Evolutionary conservation across 2,888 invertebrate species (phyloP).

Genomic region (Hecatera dysodea): DNA sequence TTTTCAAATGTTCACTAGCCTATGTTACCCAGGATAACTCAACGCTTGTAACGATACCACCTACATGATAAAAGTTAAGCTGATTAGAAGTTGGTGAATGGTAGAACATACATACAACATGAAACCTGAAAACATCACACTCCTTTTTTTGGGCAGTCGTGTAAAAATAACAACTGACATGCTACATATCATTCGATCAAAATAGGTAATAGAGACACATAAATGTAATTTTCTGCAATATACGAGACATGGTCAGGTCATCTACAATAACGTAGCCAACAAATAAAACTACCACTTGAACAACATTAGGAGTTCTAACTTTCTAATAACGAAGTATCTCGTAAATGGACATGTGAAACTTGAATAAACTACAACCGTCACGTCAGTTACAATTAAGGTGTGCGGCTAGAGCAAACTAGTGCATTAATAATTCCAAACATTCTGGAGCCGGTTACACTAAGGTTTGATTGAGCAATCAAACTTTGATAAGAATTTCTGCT

Average conservation of each 20-base stretch:
- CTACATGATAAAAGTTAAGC: too few species aligned
- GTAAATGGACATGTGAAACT: constrained; percentile 45
- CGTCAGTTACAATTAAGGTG: constrained; percentile 49
- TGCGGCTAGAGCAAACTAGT: constrained; percentile 47
- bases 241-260: constrained; percentile 1
- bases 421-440: constrained; percentile 55
- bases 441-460: constrained; percentile 18
- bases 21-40: too few species aligned
- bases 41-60: too few species aligned
- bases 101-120: too few species aligned
- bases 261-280: constrained; percentile 13
- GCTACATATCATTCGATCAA: not conserved
- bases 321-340: constrained; percentile 31
- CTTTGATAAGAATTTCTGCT: constrained; percentile 39
- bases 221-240: not conserved
- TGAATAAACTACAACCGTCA: constrained; percentile 40
- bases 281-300: constrained; percentile 7
- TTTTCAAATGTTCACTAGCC: too few species aligned
- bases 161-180: too few species aligned
- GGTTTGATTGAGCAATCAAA: constrained; percentile 43
- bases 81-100: too few species aligned
- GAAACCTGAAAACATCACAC: too few species aligned
- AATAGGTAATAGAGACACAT: not conserved
- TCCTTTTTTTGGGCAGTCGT: too few species aligned
- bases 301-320: constrained; percentile 37